Percentiles rank a stretch among this genome's conserved stretches.
Conservation (phyloP, 2,113 vertebrate genomes). For the Leptosomus discolor region DNA sequence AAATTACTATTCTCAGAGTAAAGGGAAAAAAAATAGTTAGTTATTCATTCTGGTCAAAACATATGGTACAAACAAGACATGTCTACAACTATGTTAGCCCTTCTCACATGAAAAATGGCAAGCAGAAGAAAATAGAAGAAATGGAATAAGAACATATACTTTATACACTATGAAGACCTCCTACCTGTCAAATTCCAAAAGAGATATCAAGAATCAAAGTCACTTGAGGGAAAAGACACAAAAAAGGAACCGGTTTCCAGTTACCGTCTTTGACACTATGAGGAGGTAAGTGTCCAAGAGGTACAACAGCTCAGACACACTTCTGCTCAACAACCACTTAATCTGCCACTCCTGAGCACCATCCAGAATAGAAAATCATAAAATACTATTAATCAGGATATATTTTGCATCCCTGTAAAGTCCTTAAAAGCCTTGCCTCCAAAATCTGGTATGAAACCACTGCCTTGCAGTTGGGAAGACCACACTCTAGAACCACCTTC, state of each 20-base stretch:
- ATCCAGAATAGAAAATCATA: background rate
- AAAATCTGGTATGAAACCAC: background rate
- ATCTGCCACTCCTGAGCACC: background rate
- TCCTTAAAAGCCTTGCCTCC: background rate
- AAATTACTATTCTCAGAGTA: background rate
- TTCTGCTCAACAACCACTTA: background rate
- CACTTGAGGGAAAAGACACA: background rate
- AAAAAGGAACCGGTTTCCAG: background rate
- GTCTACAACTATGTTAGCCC: background rate
- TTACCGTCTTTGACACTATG: background rate
- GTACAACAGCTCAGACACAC: background rate
- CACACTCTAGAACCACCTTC: background rate
- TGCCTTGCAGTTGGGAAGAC: background rate
- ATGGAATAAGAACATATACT: background rate
- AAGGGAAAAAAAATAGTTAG: background rate
- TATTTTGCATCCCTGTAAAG: background rate
- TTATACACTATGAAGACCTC: background rate
- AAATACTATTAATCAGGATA: background rate
- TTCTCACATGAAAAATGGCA: background rate
- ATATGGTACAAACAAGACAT: background rate
- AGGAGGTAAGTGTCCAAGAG: background rate
- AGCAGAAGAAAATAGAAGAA: background rate
- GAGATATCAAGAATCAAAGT: background rate
- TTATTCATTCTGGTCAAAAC: background rate
- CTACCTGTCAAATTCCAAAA: background rate